phyloP scores from a whole-genome alignment of 2,888 invertebrate genomes.

The Ophion costatus region DNA sequence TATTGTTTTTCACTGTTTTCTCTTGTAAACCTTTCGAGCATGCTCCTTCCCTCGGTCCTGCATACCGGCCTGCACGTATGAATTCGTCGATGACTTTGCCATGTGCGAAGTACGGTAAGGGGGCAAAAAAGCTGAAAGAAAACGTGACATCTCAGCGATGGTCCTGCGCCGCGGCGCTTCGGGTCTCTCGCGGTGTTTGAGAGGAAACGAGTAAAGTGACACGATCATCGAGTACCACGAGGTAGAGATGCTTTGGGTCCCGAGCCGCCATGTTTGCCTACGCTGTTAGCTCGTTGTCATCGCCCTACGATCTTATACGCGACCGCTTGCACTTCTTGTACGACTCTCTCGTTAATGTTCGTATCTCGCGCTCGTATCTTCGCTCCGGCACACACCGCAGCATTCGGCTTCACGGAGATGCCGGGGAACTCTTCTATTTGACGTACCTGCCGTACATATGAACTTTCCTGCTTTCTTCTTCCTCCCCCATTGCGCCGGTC shows the following conservation, averaged over 20 bases:
- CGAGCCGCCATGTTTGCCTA: constrained; percentile 81
- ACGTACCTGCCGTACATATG: constrained; percentile 24
- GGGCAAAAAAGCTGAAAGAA: constrained; percentile 30
- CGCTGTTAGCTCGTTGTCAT: constrained; percentile 82
- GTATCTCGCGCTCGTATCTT: constrained; percentile 42
- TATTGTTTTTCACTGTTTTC: constrained; percentile 46
- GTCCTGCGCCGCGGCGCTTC: constrained; percentile 56
- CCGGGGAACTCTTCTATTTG: constrained; percentile 29
- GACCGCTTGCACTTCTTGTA: constrained; percentile 47
- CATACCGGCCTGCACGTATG: constrained; percentile 4
- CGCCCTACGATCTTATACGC: constrained; percentile 71
- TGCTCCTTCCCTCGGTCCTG: constrained; percentile 15
- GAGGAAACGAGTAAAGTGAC: constrained; percentile 82
- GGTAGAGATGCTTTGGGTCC: constrained; percentile 61
- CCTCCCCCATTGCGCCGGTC: not conserved
- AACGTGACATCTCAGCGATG: constrained; percentile 14
- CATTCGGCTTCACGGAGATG: constrained; percentile 30
- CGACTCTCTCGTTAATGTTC: constrained; percentile 54
- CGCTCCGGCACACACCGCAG: constrained; percentile 37
- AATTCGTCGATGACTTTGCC: constrained; percentile 34
- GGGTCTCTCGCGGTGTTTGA: constrained; percentile 74
- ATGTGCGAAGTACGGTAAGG: constrained; percentile 45
- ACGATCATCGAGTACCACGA: constrained; percentile 74
- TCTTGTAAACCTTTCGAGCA: constrained; percentile 1
- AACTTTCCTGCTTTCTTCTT: constrained; percentile 2